Percentiles rank a stretch among this genome's conserved stretches.
Conservation (phyloP, 2,888 invertebrate genomes). For the Cheilosia grossa region DNA sequence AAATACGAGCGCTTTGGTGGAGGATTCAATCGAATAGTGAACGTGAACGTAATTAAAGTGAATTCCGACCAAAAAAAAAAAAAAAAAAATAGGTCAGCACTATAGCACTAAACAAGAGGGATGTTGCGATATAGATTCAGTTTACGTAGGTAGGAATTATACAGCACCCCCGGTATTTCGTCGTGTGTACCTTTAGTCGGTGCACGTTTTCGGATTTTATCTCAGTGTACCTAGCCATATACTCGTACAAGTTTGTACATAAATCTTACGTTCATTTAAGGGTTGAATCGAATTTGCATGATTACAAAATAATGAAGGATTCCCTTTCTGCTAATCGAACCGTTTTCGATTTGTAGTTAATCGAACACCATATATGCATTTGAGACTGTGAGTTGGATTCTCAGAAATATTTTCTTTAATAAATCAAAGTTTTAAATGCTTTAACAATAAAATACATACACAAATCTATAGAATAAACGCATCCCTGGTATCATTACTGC, state of each 20-base stretch:
- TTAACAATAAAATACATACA: not conserved
- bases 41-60: constrained; percentile 56
- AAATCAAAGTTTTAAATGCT: not conserved
- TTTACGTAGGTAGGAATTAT: not conserved
- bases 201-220: constrained; percentile 36
- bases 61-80: constrained; percentile 27
- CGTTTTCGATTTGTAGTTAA: constrained; percentile 18
- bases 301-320: constrained; percentile 37
- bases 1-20: constrained; percentile 22
- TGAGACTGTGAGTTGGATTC: not conserved
- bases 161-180: constrained; percentile 1
- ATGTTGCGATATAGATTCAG: constrained; percentile 8
- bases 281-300: constrained; percentile 62
- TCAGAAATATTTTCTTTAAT: not conserved
- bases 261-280: constrained; percentile 34
- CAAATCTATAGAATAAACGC: too few relatives aligned
- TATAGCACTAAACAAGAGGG: constrained; percentile 7
- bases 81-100: constrained; percentile 37
- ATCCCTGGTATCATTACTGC: too few relatives aligned
- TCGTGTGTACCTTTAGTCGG: constrained; percentile 9
- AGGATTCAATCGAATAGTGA: constrained; percentile 59
- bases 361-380: constrained; percentile 43
- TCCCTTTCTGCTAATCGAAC: constrained; percentile 7
- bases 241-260: not conserved
- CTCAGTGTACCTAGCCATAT: not conserved